Evolutionary conservation across 2,888 invertebrate species (phyloP), one percentile per base, ranked within the genome.

Genomic region (Drosophila parthenogenetica): DNA sequence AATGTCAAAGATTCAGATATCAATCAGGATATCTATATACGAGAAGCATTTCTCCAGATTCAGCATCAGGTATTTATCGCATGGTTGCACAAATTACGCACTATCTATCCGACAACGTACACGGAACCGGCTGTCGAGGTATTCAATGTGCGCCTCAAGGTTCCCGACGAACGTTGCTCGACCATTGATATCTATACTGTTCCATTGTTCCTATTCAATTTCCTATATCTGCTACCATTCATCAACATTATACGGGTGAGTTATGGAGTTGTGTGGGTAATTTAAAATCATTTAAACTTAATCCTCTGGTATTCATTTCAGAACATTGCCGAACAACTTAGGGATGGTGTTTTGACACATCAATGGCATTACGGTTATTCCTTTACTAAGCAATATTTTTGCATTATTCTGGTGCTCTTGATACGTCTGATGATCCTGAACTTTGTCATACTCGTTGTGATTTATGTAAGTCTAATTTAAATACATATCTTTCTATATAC

Each of bases 41-140:
- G 85, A 1, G 90, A 90, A 50, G 91, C 91, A 0, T 90, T 90
- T 46, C 74, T 90, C 1, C 91, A 90, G 57, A 42, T 90, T 25
- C 89, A 90, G 54, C 90, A 89, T 61, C 73, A 77, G 32, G 63
- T 90, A 29, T 90, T 90, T 69, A 0, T 73, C 0, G 75, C 78
- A 59, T 90, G 90, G 88, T 75, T 70, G 63, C 51, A 58, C n/a
- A 45, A 10, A 10, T 8, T 81, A n/a, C 51, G 46, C 5, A 2
- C 0, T 0, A 2, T n/a, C 0, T 1, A 50, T 25, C 13, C 49
- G 2, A 51, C 55, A 2, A 2, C 2, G 0, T 64, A 50, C 11
- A 16, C 48, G 1, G 69, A 76, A 14, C 76, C 77, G 10, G 35
- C 49, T 0, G 64, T 87, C 1, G 55, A 75, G 39, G 62, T 84